phyloP scores from a whole-genome alignment of 2,888 invertebrate species.

The Lasioglossum vierecki region DNA sequence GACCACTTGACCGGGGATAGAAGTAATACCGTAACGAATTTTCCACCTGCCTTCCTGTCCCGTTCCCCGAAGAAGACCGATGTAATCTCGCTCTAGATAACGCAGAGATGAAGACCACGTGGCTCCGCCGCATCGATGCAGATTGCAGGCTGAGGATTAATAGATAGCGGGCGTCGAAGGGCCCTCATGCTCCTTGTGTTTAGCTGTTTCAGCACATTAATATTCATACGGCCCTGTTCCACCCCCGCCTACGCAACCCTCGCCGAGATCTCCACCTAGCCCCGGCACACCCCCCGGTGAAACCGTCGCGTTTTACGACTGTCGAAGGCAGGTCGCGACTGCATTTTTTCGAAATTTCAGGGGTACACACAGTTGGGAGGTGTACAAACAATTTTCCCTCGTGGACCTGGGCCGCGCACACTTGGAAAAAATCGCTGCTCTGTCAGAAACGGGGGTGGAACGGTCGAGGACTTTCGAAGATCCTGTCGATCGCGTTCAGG shows the following conservation, averaged over 20 bases:
- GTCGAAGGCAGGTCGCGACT: constrained; percentile 32
- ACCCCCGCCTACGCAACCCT: constrained; percentile 24
- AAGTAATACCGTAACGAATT: constrained; percentile 58
- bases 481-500: constrained; percentile 21
- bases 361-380: constrained; percentile 16
- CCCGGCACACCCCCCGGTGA: constrained; percentile 22
- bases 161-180: constrained; percentile 73
- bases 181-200: constrained; percentile 74
- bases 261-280: constrained; percentile 24
- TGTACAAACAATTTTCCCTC: constrained; percentile 61
- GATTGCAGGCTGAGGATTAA: constrained; percentile 76
- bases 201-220: constrained; percentile 83
- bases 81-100: constrained; percentile 53
- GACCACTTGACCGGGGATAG: constrained; percentile 32
- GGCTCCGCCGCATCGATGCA: constrained; percentile 58
- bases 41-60: constrained; percentile 10
- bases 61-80: constrained; percentile 9
- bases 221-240: constrained; percentile 77
- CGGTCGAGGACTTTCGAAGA: constrained; percentile 44
- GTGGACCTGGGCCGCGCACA: constrained; percentile 37
- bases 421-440: constrained; percentile 68
- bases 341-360: constrained; percentile 60
- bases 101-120: constrained; percentile 49
- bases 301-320: constrained; percentile 32
- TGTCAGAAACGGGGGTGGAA: constrained; percentile 60